Base-by-base conservation (phyloP, 30 jellyfish, hydroid and myxozoan genomes). In the Turritopsis dohrnii region DNA sequence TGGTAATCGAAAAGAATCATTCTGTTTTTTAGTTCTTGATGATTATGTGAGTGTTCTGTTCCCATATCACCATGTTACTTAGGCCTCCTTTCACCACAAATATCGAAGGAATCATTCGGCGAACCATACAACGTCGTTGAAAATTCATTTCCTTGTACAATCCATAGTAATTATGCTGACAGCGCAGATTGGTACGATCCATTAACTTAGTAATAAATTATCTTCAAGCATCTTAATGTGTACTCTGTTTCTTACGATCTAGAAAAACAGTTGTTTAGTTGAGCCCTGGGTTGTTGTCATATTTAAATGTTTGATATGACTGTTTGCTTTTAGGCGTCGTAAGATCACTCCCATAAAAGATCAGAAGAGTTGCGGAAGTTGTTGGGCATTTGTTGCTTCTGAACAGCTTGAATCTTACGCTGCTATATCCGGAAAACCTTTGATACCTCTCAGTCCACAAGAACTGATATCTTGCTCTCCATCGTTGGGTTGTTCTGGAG, bases 301-400 rank as follows among this genome's bases (percentile, higher is more conserved):
- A n/a, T n/a, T n/a, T n/a, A n/a, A n/a, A n/a, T n/a, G n/a, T n/a
- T 69, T 22, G 5, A 69, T 74, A 21, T 74, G 16, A 8, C 18
- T 74, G 29, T 8, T 24, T 7, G 13, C 54, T 74, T 22, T 29
- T 30, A 79, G 85, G 85, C 52, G 65, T 0, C 20, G 28, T 20
- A 30, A 79, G 17, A 53, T 79, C 31, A 79, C 85, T 21, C 83
- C 85, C 16, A 52, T 79, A 21, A 79, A 79, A 21, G 85, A 79
- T 29, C 85, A 79, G 29, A 79, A 24, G 82, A 79, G 24, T 30
- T 89, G 96, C 83, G 96, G 96, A 23, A 84, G 96, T 79, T 89
- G 96, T 54, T 89, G 96, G 97, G 97, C 97, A 28, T 90, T 90
- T 79, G 90, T 83, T 60, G 97, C 93, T 1, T 24, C 97, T 1